Percentiles rank a stretch among this genome's conserved stretches.
phyloP scores from a whole-genome alignment of 2,797 vertebrate species.

The Borostomias antarcticus region DNA sequence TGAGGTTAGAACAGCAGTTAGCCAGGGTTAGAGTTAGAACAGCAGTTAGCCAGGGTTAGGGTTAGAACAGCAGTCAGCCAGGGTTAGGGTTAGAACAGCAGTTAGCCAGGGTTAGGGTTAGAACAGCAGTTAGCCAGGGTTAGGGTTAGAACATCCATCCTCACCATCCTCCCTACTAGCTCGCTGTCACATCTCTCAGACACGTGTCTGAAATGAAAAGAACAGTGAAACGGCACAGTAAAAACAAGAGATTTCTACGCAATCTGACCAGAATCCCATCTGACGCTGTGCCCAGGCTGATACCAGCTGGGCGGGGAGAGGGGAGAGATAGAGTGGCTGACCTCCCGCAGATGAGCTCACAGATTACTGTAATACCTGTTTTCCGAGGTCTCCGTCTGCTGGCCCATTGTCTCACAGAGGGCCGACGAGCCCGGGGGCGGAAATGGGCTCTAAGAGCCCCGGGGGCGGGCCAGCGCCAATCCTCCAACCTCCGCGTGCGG shows the following conservation, averaged over 20 bases:
- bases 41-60: too few relatives aligned
- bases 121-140: too few relatives aligned
- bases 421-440: conserved; percentile 35
- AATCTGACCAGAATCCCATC: conserved; percentile 48
- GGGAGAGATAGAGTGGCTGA: conserved; percentile 45
- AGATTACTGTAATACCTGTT: conserved; percentile 72
- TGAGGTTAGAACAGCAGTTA: too few relatives aligned
- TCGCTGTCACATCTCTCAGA: conserved; percentile 11
- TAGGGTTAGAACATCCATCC: too few relatives aligned
- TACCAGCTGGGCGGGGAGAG: conserved; percentile 46
- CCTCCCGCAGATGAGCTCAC: conserved; percentile 66
- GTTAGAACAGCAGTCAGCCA: too few relatives aligned
- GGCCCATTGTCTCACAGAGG: conserved; percentile 58
- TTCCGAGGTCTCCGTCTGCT: conserved; percentile 36
- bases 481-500: conserved; percentile 7
- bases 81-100: too few relatives aligned
- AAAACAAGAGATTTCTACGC: conserved; percentile 35
- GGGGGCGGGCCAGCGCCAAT: not conserved
- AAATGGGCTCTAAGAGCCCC: conserved; percentile 59
- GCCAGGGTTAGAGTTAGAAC: too few relatives aligned
- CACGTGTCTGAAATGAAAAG: conserved; percentile 24
- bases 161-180: too few relatives aligned
- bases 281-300: conserved; percentile 49
- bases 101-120: too few relatives aligned
- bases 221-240: conserved; percentile 9